These are phyloP conservation scores for Maconellicoccus hirsutus DNA, from an alignment of 1,140 invertebrate species.

Conservation along the genomic window DNA sequence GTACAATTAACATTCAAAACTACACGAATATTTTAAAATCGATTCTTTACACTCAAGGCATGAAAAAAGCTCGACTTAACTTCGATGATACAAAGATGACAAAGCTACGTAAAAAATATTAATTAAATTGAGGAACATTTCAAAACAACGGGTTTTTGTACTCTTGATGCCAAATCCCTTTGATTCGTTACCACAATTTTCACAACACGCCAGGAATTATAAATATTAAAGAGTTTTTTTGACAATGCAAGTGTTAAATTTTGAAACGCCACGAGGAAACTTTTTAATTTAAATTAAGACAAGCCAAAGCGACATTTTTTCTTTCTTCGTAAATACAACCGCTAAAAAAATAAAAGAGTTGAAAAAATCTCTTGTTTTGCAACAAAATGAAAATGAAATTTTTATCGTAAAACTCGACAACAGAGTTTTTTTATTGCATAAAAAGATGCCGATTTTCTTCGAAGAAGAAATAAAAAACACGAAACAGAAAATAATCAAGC, in stretches of 20 bases:
- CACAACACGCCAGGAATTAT: background rate
- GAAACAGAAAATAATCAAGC: background rate
- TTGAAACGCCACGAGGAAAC: background rate
- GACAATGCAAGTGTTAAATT: background rate
- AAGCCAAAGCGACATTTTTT: background rate
- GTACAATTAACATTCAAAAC: no score
- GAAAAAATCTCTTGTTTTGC: background rate
- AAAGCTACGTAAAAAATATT: no score
- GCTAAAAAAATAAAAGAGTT: background rate
- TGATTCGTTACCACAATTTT: no score
- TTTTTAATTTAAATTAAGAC: slow-evolving; percentile 10
- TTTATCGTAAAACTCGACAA: background rate
- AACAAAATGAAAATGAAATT: background rate
- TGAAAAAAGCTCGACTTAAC: no score
- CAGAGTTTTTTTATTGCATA: background rate
- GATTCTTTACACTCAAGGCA: no score
- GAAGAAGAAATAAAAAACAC: background rate
- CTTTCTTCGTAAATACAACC: background rate
- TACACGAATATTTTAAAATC: no score
- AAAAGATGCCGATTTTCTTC: background rate
- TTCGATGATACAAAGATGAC: no score
- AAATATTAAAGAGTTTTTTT: background rate
- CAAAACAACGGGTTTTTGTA: no score
- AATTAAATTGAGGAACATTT: no score
- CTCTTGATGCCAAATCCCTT: no score